These are phyloP conservation scores for Acrocyrtus sp. DNA, from an alignment of 2,888 invertebrate species.

Conservation along the genomic window DNA sequence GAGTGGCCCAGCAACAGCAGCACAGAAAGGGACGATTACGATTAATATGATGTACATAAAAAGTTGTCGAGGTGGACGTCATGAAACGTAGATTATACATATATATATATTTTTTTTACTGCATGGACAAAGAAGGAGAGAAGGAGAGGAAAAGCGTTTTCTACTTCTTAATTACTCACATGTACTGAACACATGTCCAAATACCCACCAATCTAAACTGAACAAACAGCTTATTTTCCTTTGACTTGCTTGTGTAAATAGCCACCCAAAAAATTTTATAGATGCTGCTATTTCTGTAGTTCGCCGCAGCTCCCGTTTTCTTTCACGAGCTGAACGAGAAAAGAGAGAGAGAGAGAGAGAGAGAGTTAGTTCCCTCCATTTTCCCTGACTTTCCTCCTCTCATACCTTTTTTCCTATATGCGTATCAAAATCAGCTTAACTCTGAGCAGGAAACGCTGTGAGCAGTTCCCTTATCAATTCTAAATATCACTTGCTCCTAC, in stretches of 20 bases:
- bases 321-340: too few species aligned
- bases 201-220: background rate
- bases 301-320: too few species aligned
- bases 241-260: too few species aligned
- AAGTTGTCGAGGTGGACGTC: background rate
- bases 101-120: background rate
- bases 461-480: slow-evolving; percentile 28
- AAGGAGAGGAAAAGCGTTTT: background rate
- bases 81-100: background rate
- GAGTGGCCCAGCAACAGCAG: too few species aligned
- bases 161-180: slow-evolving; percentile 2
- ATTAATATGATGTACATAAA: slow-evolving; percentile 8
- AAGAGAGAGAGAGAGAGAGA: too few species aligned
- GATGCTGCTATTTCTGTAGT: too few species aligned
- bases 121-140: background rate
- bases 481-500: slow-evolving; percentile 38
- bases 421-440: too few species aligned
- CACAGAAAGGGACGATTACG: background rate
- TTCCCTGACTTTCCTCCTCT: too few species aligned
- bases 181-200: background rate
- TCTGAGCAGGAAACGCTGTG: background rate
- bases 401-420: background rate
- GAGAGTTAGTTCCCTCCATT: too few species aligned
- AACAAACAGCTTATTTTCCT: too few species aligned
- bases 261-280: too few species aligned